phyloP scores from a whole-genome alignment of 2,797 vertebrate species.

The Dipus sagitta region DNA sequence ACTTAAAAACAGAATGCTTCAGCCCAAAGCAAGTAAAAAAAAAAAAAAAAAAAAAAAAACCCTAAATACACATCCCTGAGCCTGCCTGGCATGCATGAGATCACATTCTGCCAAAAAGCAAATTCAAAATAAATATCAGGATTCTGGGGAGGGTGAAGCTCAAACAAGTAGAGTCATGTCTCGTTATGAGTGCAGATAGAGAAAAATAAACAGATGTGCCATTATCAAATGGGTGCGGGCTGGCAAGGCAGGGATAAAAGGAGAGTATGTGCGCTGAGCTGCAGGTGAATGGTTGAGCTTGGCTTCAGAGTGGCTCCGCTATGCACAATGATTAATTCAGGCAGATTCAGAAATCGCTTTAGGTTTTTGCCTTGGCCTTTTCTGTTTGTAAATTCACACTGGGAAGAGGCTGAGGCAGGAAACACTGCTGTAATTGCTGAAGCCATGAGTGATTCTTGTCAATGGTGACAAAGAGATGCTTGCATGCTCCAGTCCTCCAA shows the following conservation, averaged over 20 bases:
- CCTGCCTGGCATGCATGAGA: slow-evolving; percentile 36
- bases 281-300: not conserved
- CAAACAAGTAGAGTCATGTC: slow-evolving; percentile 71
- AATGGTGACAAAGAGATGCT: not conserved
- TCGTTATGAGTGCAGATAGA: slow-evolving; percentile 48
- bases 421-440: slow-evolving; percentile 29
- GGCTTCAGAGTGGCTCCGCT: not conserved
- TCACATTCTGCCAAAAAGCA: slow-evolving; percentile 71
- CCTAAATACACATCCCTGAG: slow-evolving; percentile 54
- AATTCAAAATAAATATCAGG: slow-evolving; percentile 77
- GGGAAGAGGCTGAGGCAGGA: slow-evolving; percentile 20
- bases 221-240: slow-evolving; percentile 50
- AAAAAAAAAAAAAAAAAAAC: slow-evolving; percentile 39
- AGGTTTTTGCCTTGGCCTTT: not conserved
- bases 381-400: slow-evolving; percentile 61
- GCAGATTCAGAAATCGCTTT: slow-evolving; percentile 55
- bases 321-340: slow-evolving; percentile 59
- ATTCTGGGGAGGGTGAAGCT: slow-evolving; percentile 64
- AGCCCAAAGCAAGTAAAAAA: slow-evolving; percentile 52
- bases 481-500: slow-evolving; percentile 43
- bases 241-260: slow-evolving; percentile 14
- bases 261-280: not conserved
- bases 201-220: slow-evolving; percentile 67
- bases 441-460: not conserved
- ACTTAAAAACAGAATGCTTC: slow-evolving; percentile 52